Evolutionary conservation across 2,888 invertebrate species (phyloP).

Genomic region (Bimastos eiseni): DNA sequence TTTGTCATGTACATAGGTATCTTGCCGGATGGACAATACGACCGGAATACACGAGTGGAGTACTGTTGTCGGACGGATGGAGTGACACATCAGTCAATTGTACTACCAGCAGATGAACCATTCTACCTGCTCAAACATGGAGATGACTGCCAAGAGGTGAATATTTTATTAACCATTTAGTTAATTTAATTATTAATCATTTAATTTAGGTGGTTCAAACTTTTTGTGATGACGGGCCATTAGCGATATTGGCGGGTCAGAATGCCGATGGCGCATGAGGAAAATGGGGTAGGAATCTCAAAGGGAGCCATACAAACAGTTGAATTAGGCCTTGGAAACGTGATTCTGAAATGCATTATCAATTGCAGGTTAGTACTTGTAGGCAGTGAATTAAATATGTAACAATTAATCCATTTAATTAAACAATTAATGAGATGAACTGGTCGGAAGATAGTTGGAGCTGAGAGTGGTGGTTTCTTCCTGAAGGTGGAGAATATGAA

Average conservation of each 20-base stretch:
- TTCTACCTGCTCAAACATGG: constrained; percentile 44
- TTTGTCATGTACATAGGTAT: constrained; percentile 33
- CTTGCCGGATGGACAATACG: constrained; percentile 44
- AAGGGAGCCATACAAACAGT: too few species aligned
- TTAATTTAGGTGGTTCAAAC: too few species aligned
- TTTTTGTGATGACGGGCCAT: too few species aligned
- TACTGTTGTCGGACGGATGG: constrained; percentile 46
- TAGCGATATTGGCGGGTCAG: too few species aligned
- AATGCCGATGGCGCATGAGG: too few species aligned
- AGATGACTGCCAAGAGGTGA: constrained; percentile 42
- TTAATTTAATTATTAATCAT: background rate
- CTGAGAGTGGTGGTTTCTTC: background rate
- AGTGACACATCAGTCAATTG: constrained; percentile 34
- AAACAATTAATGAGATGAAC: background rate
- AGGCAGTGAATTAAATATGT: background rate
- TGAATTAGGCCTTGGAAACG: too few species aligned
- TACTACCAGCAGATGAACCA: constrained; percentile 41
- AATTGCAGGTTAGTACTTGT: background rate
- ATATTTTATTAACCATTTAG: constrained; percentile 8
- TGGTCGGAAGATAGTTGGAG: background rate
- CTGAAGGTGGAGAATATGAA: constrained; percentile 42
- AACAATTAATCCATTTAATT: background rate
- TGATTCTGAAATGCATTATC: too few species aligned
- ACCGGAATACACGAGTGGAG: constrained; percentile 42
- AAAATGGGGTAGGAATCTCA: too few species aligned